Conservation (phyloP, 2,113 vertebrate species). For the Xiphophorus couchianus region DNA sequence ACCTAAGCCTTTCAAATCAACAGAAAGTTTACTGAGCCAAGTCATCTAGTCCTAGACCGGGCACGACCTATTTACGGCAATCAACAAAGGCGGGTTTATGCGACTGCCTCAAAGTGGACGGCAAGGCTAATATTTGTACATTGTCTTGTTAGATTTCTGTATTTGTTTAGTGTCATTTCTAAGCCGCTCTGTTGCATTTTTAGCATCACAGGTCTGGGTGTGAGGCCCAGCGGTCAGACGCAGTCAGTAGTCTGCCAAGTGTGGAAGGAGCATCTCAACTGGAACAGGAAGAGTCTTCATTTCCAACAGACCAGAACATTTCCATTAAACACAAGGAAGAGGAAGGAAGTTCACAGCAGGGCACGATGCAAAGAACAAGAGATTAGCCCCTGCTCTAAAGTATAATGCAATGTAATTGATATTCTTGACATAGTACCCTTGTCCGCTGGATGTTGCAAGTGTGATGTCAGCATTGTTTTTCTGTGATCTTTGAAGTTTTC, state of each 20-base stretch:
- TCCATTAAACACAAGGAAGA: constrained; percentile 44
- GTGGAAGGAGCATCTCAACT: constrained; percentile 43
- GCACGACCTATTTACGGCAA: constrained; percentile 71
- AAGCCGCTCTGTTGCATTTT: constrained; percentile 62
- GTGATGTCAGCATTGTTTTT: not conserved
- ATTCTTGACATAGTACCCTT: too few species aligned
- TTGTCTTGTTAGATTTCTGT: constrained; percentile 80
- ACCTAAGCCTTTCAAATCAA: constrained; percentile 68
- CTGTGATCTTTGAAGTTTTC: not conserved
- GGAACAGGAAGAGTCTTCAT: constrained; percentile 51
- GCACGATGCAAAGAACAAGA: not conserved
- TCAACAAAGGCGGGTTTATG: constrained; percentile 71
- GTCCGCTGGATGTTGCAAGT: too few species aligned
- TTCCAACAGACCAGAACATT: constrained; percentile 44
- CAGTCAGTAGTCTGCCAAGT: constrained; percentile 70
- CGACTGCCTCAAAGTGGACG: constrained; percentile 61
- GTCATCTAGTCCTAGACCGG: constrained; percentile 64
- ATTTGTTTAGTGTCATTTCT: constrained; percentile 75
- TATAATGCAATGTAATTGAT: not conserved
- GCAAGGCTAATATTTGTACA: constrained; percentile 79
- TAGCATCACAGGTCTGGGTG: constrained; percentile 69
- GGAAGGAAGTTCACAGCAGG: constrained; percentile 8
- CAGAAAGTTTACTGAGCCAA: constrained; percentile 72
- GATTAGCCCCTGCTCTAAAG: not conserved
- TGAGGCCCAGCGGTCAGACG: constrained; percentile 65